Base-by-base conservation (phyloP, 2,113 vertebrate species). In the Myotis lucifugus region DNA sequence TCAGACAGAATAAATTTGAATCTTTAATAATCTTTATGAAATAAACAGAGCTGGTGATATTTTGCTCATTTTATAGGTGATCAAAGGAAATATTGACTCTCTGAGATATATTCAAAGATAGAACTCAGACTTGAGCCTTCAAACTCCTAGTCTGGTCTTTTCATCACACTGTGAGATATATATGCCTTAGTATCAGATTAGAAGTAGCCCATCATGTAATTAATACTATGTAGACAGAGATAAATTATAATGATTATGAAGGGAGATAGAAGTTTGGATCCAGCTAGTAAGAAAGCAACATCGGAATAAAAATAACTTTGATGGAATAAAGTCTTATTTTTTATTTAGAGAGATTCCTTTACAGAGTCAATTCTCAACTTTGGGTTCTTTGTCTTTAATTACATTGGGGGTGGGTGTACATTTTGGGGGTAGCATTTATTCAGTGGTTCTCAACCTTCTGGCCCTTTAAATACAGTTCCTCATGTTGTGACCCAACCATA, bases 1-100 rank as follows among this genome's bases (percentile, higher is more conserved):
- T 93, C 59, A 85, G 15, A 7, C 59, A 85, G 15, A 7, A 48
- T 72, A 72, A 84, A 89, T 61, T 90, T 94, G n/a, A 81, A 82
- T 90, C 90, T 21, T 95, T 95, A 64, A 64, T 91, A 91, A 87
- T 77, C n/a, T 84, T 27, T 69, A 6, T n/a, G 50, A 91, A 89
- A 11, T 59, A 34, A 52, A 91, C 7, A 85, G 23, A 81, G 27
- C 42, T 52, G 81, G 3, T 56, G 40, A 42, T 91, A 85, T 81
- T 93, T 94, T 90, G 23, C 59, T 84, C 18, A 54, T 93, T 77
- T 93, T 54, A 73, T 79, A 64, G 11, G 3, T 95, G 54, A 91
- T 84, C 11, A 77, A 85, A 87, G 5, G 70, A 5, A 92, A 88
- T 88, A 72, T n/a, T 81, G 42, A 64, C 32, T 76, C 27, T 77